phyloP scores from a whole-genome alignment of 1,140 invertebrate species.

The Centruroides vittatus region DNA sequence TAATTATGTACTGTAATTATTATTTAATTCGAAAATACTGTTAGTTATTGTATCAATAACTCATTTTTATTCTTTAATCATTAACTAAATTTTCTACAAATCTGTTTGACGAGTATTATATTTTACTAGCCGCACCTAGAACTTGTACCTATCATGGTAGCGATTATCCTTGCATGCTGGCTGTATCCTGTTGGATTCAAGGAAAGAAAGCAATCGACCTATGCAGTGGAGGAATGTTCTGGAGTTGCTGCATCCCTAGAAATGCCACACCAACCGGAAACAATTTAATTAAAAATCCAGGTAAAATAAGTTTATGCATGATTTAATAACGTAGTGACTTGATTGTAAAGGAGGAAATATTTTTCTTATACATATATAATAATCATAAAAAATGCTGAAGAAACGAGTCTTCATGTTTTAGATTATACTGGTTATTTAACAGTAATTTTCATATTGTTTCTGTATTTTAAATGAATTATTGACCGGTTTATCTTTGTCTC shows the following conservation, averaged over 20 bases:
- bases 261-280: slow-evolving; percentile 22
- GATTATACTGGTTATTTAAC: too few relatives aligned
- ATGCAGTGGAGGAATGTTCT: slow-evolving; percentile 80
- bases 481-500: not conserved
- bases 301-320: slow-evolving; percentile 4
- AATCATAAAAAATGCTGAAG: too few relatives aligned
- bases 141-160: slow-evolving; percentile 74
- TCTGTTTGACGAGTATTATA: slow-evolving; percentile 21
- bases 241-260: slow-evolving; percentile 83
- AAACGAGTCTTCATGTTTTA: not conserved
- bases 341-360: too few relatives aligned
- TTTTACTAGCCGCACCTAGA: slow-evolving; percentile 68
- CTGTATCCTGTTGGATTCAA: slow-evolving; percentile 72
- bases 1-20: too few relatives aligned
- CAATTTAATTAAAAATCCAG: slow-evolving; percentile 19
- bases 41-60: too few relatives aligned
- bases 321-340: too few relatives aligned
- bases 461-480: too few relatives aligned
- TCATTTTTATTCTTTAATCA: too few relatives aligned
- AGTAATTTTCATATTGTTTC: too few relatives aligned
- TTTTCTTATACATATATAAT: too few relatives aligned
- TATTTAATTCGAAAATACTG: too few relatives aligned
- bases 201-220: slow-evolving; percentile 71
- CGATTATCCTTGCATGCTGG: slow-evolving; percentile 73
- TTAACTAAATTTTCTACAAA: too few relatives aligned